A percentile compares a stretch with the other conserved stretches of the same genome.
Evolutionary conservation across 2,113 vertebrate species (phyloP).

Genomic region (Lamprologus callipterus): DNA sequence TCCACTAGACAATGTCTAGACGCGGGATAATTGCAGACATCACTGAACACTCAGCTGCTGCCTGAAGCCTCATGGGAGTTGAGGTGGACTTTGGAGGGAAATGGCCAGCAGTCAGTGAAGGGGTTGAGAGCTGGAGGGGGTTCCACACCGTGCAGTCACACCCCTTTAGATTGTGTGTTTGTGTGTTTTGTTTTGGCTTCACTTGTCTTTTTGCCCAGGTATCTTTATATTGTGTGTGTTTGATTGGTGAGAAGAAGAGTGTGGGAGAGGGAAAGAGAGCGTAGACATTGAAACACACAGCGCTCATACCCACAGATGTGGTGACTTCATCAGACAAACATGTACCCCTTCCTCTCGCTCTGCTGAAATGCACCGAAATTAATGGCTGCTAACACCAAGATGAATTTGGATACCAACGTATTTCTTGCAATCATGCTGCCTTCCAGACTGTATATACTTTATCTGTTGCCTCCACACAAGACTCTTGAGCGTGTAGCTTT

Average conservation of each 20-base stretch:
- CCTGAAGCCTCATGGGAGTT: slow-evolving; percentile 72
- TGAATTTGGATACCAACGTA: background rate
- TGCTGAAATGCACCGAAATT: slow-evolving; percentile 3
- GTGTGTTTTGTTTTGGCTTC: background rate
- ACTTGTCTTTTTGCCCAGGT: background rate
- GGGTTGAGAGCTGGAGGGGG: background rate
- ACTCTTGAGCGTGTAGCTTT: background rate
- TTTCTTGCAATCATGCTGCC: background rate
- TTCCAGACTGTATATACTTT: background rate
- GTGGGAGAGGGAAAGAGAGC: background rate
- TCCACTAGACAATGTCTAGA: slow-evolving; percentile 94
- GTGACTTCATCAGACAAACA: slow-evolving; percentile 64
- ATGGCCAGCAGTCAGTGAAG: slow-evolving; percentile 36
- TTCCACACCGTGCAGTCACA: background rate
- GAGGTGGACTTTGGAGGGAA: slow-evolving; percentile 82
- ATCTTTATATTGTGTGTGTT: background rate
- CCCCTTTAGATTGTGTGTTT: background rate
- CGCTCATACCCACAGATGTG: slow-evolving; percentile 56
- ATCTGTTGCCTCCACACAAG: background rate
- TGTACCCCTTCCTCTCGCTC: slow-evolving; percentile 35
- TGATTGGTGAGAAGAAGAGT: background rate
- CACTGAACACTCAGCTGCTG: slow-evolving; percentile 85
- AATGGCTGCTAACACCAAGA: background rate
- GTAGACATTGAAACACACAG: slow-evolving; percentile 9
- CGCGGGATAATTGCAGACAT: slow-evolving; percentile 88